A percentile compares a stretch with the other conserved stretches of the same genome.
Evolutionary conservation across 2,797 vertebrate genomes (phyloP).

Genomic region (Bucorvus abyssinicus): DNA sequence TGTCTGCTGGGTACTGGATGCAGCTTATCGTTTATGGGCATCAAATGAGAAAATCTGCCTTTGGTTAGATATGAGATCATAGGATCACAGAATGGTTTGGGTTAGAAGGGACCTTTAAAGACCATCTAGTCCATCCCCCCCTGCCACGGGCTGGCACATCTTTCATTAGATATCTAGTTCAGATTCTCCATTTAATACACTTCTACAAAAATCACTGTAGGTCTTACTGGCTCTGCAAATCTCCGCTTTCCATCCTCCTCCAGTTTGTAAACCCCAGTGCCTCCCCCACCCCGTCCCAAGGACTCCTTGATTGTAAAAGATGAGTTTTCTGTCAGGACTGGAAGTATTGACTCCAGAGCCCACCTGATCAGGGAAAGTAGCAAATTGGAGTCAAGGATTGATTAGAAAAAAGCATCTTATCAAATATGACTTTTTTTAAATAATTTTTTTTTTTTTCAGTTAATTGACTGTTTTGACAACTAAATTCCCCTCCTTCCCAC

Average conservation of each 20-base stretch:
- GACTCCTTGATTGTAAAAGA: not conserved
- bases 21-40: not conserved
- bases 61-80: not conserved
- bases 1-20: not conserved
- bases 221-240: not conserved
- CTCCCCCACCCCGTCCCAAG: not conserved
- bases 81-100: not conserved
- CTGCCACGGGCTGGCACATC: not conserved
- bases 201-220: not conserved
- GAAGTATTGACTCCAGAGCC: not conserved
- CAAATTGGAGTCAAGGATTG: not conserved
- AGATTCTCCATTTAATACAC: not conserved
- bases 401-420: not conserved
- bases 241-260: not conserved
- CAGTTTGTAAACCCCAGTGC: not conserved
- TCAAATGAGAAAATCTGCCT: not conserved
- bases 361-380: not conserved
- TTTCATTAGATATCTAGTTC: not conserved
- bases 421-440: not conserved
- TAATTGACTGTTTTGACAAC: not conserved
- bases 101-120: not conserved
- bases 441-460: not conserved
- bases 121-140: accelerated
- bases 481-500: not conserved
- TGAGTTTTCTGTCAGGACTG: not conserved